phyloP scores from a whole-genome alignment of 2,888 invertebrate genomes.

The Plagiodera versicolora region DNA sequence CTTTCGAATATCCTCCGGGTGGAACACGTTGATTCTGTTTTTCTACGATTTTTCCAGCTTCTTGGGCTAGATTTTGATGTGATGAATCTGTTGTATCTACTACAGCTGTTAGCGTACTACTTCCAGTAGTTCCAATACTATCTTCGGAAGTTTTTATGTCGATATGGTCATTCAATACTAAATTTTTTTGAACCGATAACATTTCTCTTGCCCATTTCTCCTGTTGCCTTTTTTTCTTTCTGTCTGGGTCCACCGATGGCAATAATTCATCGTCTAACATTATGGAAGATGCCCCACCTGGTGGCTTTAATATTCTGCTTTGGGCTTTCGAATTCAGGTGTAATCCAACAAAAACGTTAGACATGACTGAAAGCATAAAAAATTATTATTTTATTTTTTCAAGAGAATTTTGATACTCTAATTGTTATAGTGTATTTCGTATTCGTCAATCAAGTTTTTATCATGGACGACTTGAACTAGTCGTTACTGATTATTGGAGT shows the following conservation, averaged over 20 bases:
- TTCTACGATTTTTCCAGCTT: not conserved
- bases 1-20: constrained; percentile 38
- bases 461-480: too few species aligned
- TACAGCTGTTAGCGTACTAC: not conserved
- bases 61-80: not conserved
- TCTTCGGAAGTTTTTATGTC: not conserved
- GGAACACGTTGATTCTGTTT: constrained; percentile 27
- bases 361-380: constrained; percentile 19
- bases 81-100: not conserved
- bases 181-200: not conserved
- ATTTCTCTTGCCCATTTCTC: not conserved
- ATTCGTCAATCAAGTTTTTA: too few species aligned
- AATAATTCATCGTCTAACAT: not conserved
- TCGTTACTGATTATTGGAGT: too few species aligned
- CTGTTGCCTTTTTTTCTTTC: not conserved
- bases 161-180: not conserved
- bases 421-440: too few species aligned
- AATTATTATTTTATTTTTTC: too few species aligned
- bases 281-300: constrained; percentile 29
- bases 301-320: constrained; percentile 37
- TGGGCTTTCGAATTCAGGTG: constrained; percentile 36
- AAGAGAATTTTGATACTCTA: too few species aligned
- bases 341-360: constrained; percentile 35
- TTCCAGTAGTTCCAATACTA: not conserved
- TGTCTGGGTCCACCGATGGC: not conserved